phyloP scores from a whole-genome alignment of 2,113 vertebrate genomes.

The Capreolus pygargus region DNA sequence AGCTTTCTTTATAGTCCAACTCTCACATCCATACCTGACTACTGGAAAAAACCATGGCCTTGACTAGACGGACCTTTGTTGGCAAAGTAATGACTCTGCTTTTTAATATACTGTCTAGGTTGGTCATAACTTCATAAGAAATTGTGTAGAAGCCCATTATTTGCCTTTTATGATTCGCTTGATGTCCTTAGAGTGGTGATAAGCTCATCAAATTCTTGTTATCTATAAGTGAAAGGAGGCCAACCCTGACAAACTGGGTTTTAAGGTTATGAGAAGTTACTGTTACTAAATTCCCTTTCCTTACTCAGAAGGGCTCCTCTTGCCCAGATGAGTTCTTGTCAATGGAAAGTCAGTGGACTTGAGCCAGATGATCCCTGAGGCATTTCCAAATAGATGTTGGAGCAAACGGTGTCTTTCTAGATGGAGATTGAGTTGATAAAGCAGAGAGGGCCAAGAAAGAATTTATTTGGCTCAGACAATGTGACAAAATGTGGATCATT shows the following conservation, averaged over 20 bases:
- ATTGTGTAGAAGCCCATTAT: neutral
- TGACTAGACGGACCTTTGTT: neutral
- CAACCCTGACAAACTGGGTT: neutral
- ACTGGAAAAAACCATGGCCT: neutral
- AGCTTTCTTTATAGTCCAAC: neutral
- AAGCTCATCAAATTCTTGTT: slow-evolving; percentile 15
- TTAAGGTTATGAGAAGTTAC: neutral
- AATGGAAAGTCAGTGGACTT: slow-evolving; percentile 19
- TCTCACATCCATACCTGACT: neutral
- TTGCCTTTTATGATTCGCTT: neutral
- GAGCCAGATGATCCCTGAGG: slow-evolving; percentile 28
- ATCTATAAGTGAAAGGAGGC: neutral
- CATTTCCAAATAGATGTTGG: slow-evolving; percentile 34
- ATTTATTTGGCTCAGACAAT: slow-evolving; percentile 1
- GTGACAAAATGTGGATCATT: slow-evolving; percentile 18
- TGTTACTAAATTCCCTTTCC: slow-evolving; percentile 15
- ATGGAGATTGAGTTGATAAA: neutral
- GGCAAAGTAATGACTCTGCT: neutral
- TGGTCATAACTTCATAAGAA: neutral
- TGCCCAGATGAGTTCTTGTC: slow-evolving; percentile 19
- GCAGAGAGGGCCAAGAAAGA: neutral
- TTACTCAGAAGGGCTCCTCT: slow-evolving; percentile 29
- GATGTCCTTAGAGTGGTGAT: neutral
- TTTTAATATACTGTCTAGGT: neutral
- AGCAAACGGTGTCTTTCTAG: slow-evolving; percentile 22